phyloP scores from a whole-genome alignment of 64 coral and sea anemone genomes.

The Trachythela sp. region DNA sequence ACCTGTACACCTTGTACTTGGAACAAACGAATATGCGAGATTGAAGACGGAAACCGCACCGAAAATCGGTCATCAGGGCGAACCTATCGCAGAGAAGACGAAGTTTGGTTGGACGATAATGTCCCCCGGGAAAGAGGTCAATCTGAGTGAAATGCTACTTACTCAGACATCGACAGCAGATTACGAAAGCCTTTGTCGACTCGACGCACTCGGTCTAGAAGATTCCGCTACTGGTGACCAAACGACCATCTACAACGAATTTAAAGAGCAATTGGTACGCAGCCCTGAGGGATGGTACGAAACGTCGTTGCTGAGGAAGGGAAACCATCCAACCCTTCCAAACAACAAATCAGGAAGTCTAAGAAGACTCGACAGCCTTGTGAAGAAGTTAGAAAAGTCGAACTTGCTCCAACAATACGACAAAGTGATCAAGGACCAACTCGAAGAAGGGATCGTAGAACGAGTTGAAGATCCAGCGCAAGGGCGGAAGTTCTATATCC shows the following conservation, averaged over 20 bases:
- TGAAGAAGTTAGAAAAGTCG: not conserved
- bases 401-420: not conserved
- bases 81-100: not conserved
- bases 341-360: not conserved
- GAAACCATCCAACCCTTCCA: not conserved
- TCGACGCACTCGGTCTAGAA: not conserved
- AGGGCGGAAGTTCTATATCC: conserved; percentile 41
- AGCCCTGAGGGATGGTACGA: conserved; percentile 1
- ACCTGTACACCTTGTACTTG: not conserved
- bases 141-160: not conserved
- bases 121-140: not conserved
- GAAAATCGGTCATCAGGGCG: not conserved
- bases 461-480: not conserved
- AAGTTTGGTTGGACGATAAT: not conserved
- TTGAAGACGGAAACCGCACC: not conserved
- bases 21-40: not conserved
- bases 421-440: conserved; percentile 48
- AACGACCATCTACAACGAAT: not conserved
- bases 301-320: not conserved
- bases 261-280: not conserved
- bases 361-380: not conserved
- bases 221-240: not conserved
- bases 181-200: not conserved
- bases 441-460: conserved; percentile 42
- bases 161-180: not conserved